Conservation (phyloP, 2,113 vertebrate species). For the Platichthys flesus region DNA sequence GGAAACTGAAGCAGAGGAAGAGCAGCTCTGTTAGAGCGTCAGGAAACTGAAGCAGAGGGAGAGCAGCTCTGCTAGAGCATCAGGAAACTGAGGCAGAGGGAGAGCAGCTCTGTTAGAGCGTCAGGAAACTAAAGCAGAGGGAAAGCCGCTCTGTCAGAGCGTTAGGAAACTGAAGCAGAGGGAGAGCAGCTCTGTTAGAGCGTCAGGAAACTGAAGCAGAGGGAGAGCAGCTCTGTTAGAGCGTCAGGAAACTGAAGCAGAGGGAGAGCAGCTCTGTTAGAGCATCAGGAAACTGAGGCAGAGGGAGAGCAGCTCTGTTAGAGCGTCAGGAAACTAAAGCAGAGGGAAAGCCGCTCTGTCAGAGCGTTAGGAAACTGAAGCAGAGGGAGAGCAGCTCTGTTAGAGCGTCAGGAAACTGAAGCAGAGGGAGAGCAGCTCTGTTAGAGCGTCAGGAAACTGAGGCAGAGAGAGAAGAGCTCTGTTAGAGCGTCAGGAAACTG, state of each 20-base stretch:
- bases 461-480: constrained; percentile 15
- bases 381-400: constrained; percentile 12
- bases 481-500: neutral
- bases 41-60: neutral
- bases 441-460: neutral
- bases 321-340: neutral
- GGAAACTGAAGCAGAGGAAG: neutral
- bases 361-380: neutral
- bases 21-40: constrained; percentile 6
- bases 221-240: constrained; percentile 7
- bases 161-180: constrained; percentile 3
- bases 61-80: constrained; percentile 8
- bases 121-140: neutral
- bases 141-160: constrained; percentile 6
- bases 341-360: constrained; percentile 7
- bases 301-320: constrained; percentile 9
- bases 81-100: neutral
- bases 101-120: constrained; percentile 6
- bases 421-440: constrained; percentile 14
- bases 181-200: constrained; percentile 5
- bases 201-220: constrained; percentile 3
- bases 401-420: neutral
- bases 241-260: neutral
- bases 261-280: constrained; percentile 10
- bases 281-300: neutral